phyloP scores from a whole-genome alignment of 2,888 invertebrate species.

The Allolobophora icterica region DNA sequence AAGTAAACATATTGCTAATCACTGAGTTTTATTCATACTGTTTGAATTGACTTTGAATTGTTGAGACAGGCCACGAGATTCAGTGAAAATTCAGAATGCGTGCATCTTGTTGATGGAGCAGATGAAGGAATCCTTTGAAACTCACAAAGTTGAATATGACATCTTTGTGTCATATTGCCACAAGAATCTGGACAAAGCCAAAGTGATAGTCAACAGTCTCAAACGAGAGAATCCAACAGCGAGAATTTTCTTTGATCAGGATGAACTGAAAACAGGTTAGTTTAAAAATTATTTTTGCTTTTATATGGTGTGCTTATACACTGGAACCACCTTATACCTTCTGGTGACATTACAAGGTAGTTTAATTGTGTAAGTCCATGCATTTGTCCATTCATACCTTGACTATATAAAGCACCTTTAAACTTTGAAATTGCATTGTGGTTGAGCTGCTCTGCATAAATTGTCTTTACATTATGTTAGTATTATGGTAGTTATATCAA shows the following conservation, averaged over 20 bases:
- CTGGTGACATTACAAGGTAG: too few relatives aligned
- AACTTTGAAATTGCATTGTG: too few relatives aligned
- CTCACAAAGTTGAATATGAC: constrained; percentile 51
- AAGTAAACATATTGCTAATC: not conserved
- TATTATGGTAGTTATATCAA: too few relatives aligned
- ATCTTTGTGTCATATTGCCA: constrained; percentile 63
- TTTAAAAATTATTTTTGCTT: not conserved
- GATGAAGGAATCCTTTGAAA: not conserved
- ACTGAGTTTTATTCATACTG: not conserved
- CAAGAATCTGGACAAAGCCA: constrained; percentile 52
- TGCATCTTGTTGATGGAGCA: constrained; percentile 31
- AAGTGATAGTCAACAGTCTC: constrained; percentile 51
- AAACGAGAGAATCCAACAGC: constrained; percentile 50
- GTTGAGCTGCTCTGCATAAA: too few relatives aligned
- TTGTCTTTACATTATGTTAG: too few relatives aligned
- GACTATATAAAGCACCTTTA: too few relatives aligned
- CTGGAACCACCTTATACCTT: not conserved
- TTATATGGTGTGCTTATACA: not conserved
- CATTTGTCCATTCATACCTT: too few relatives aligned
- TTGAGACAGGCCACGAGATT: constrained; percentile 25
- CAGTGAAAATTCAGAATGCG: constrained; percentile 3
- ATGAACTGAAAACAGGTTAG: constrained; percentile 59
- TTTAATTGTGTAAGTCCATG: too few relatives aligned
- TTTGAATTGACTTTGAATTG: not conserved
- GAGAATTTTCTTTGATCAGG: constrained; percentile 60